Base-by-base conservation (phyloP, 2,113 vertebrate species). In the Urocitellus parryii region DNA sequence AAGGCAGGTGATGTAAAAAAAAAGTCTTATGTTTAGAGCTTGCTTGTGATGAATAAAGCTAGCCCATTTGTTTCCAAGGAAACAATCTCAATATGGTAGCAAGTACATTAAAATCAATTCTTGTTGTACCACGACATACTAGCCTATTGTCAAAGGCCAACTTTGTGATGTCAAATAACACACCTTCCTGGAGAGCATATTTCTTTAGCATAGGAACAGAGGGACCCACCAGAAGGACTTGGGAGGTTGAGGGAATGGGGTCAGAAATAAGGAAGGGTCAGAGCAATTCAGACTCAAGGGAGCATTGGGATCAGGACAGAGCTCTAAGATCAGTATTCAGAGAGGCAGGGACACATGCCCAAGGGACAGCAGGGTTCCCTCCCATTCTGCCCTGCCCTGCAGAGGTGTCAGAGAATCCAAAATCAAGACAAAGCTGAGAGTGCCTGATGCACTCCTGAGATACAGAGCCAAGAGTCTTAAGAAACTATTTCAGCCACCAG, bases 21-120 rank as follows among this genome's bases (percentile, higher is more conserved):
- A 73, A n/a, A n/a, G n/a, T n/a, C n/a, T 51, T 51, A 22, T 51
- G 22, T 22, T 58, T 63, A 56, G 39, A 63, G 48, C 32, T 83
- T 90, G 27, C 29, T 91, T 34, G 24, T 5, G 39, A n/a, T 45
- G n/a, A 82, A 25, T 25, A 34, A 25, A 85, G 70, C 37, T 8
- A 78, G 65, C 79, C 94, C 85, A 10, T 91, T 95, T 56, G 13
- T 93, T 95, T 56, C 78, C 74, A 82, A 80, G 72, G 80, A 92
- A 83, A 90, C 13, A 11, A 42, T 39, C 34, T 67, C 56, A 67
- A 20, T 12, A 53, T 45, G 88, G 37, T 61, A n/a, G 53, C 56
- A 80, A 76, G 61, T n/a, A 11, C 48, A 72, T 84, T 65, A 77
- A 72, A 74, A 76, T 16, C 58, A 51, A 91, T 58, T 67, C 25